Evolutionary conservation across 1,140 invertebrate species (phyloP), one percentile per base, ranked within the genome.

Genomic region (Pectinophora gossypiella): DNA sequence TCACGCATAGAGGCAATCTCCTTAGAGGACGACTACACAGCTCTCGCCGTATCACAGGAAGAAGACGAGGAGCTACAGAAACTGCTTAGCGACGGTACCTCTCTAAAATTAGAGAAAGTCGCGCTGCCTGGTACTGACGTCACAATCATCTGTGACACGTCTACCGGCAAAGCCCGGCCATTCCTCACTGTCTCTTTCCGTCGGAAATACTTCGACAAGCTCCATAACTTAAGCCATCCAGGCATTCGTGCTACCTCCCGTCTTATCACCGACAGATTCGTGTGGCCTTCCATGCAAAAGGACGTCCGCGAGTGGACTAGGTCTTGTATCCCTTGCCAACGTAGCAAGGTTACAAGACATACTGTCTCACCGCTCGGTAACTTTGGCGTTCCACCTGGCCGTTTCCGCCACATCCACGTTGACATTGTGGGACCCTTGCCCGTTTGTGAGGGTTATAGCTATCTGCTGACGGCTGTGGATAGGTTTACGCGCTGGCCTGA

Each of bases 401-500:
- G 77, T 0, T 88, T 89, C 48, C 19, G 54, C 0, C 75, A 87
- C 45, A 54, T 90, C 13, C 10, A 40, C 15, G 16, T 40, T 18
- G 36, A 40, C 36, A 40, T 40, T 18, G 15, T 90, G 2, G 79
- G 85, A 0, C 88, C 79, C 0, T 42, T 90, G 1, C 21, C 43
- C 4, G 61, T 23, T 12, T 19, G 22, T 15, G 13, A 40, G 12
- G 36, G 36, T 10, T 18, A 40, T 18, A 15, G 36, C 10, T 40
- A 40, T 18, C 15, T 10, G n/a, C 6, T 40, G 7, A 40, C 36
- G 6, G 16, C 16, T 15, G 15, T 40, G 7, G 36, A 40, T 18
- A 12, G 36, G 7, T 16, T 7, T 16, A 40, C 36, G 15, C n/a
- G 36, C 7, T 40, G 36, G 36, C 36, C 36, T 40, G 36, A 40